Percentiles rank a stretch among this genome's conserved stretches.
Conservation (phyloP, 2,888 invertebrate genomes). For the Oscheius sp. region DNA sequence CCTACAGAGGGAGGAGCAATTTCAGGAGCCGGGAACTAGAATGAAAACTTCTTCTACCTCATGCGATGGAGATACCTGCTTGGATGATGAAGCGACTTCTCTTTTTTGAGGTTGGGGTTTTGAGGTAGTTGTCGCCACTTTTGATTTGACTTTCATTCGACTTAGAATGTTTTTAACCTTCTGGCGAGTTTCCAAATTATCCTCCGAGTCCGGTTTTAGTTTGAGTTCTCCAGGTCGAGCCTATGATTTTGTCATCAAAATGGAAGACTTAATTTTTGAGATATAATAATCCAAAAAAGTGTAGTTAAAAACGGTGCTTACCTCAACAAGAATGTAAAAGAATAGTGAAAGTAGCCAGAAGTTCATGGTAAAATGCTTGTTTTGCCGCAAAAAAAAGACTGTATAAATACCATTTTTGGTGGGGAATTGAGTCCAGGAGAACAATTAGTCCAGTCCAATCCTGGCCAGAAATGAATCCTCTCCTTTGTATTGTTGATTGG, state of each 20-base stretch:
- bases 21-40: background rate
- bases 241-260: background rate
- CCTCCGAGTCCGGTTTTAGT: slow-evolving; percentile 3
- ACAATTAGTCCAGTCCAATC: too few relatives aligned
- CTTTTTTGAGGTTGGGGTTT: too few relatives aligned
- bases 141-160: background rate
- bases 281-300: background rate
- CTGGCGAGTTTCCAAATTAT: slow-evolving; percentile 11
- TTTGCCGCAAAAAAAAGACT: too few relatives aligned
- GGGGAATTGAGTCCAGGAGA: too few relatives aligned
- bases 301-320: background rate
- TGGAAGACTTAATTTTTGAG: too few relatives aligned
- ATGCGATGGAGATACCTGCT: too few relatives aligned
- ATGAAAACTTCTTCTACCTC: background rate
- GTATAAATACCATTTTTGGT: too few relatives aligned
- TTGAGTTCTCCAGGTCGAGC: slow-evolving; percentile 1
- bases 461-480: too few relatives aligned
- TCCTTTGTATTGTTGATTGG: too few relatives aligned
- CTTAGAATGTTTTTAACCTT: slow-evolving; percentile 15
- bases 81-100: too few relatives aligned
- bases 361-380: background rate
- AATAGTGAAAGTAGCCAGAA: background rate
- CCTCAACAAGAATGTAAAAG: background rate
- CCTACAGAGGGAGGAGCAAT: background rate
- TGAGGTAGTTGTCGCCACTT: background rate